Base-by-base conservation (phyloP, 2,113 vertebrate species). In the Pardalotus punctatus region DNA sequence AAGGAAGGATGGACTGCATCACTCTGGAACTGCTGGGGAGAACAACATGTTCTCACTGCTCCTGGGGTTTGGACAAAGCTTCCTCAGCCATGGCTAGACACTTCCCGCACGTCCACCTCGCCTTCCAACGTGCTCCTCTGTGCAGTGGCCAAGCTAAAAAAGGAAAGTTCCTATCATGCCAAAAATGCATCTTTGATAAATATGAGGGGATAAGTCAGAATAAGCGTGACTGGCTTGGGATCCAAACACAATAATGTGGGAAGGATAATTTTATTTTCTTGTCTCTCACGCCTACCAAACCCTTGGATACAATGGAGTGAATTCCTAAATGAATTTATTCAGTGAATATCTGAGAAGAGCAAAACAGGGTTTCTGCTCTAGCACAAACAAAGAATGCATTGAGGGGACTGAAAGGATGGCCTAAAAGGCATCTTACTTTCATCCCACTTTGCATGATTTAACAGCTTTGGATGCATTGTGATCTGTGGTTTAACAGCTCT, bases 131-230 rank as follows among this genome's bases (percentile, higher is more conserved):
- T 45, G 85, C 82, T 90, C 8, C 76, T 93, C 85, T 53, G 28
- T 31, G 76, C 94, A 85, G 53, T 17, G 61, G 88, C 35, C 76
- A 71, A 78, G 80, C 92, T 92, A 95, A 94, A 96, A 80, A 83
- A 64, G 88, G 66, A 91, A 96, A 29, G 71, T 77, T 77, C 28
- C 57, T 74, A 62, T 76, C 66, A 18, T 47, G 89, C 90, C 89
- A 81, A 94, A 94, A 97, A 86, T 48, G 40, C 43, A 67, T 43
- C 76, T 90, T 77, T 33, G 94, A 96, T 96, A 96, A 96, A 93
- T 17, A 33, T 2, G 58, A 91, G 81, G 48, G 80, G 83, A 65
- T 64, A 83, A 91, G 58, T 16, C 57, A 21, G 5, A 10, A 12
- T 60, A 57, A 86, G 51, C 4, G 24, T 81, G 82, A 73, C 90